Evolutionary conservation across 2,888 invertebrate species (phyloP), one percentile per base, ranked within the genome.

Genomic region (Rotaria macrura): DNA sequence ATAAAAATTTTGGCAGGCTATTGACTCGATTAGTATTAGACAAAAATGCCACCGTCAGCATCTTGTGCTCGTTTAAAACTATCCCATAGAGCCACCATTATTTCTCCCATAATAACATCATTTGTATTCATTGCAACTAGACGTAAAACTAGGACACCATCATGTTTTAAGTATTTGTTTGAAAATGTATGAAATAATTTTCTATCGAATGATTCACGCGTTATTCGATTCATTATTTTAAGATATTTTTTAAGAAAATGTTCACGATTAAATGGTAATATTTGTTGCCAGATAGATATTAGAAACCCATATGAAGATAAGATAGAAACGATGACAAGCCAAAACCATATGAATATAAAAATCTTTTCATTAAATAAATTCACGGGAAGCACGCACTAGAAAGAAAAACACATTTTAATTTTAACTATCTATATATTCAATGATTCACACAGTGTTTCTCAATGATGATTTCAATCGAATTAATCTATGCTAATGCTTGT

Each of bases 301-400:
- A 86, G 52, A 52, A 86, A 85, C 34, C 86, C 86, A 34, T 86
- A 86, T 2, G 83, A 83, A 23, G 86, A 85, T 40, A 84, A 54
- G 2, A 83, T 34, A 23, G 85, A 52, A 38, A 86, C 86, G 43
- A 84, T 83, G 17, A 86, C 52, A 34, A 86, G 65, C 86, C 86
- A 86, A 86, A 86, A 86, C 86, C 86, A 86, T 52, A 86, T 86
- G 29, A 86, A 83, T 43, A 86, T 86, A 49, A 86, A 86, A 25
- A 86, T 86, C 83, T 86, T 86, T 54, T 86, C 86, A 34, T 86
- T 86, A 43, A 86, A 86, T 83, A 86, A 83, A 83, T 86, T 86
- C 47, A 86, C 85, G 43, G 88, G 88, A 29, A 88, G 87, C 25
- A 87, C 87, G 84, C 88, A 88, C 83, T 88, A 87, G 17, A 88